These are phyloP conservation scores for Muscicapa comitata DNA, from an alignment of 2,797 vertebrate species.

Conservation along the genomic window DNA sequence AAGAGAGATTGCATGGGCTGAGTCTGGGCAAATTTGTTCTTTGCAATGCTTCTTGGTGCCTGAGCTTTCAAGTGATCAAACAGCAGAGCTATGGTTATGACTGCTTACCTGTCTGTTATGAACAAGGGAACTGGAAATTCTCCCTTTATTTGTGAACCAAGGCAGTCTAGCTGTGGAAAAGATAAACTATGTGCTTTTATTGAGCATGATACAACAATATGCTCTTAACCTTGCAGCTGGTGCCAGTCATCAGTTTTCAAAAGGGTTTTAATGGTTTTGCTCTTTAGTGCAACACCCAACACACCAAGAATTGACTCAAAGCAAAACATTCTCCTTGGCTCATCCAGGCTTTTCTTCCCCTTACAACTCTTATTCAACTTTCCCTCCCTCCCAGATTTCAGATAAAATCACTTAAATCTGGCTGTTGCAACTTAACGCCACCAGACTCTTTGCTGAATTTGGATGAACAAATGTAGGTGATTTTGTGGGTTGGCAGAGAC, in stretches of 20 bases:
- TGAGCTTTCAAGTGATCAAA: neutral
- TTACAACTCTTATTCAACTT: neutral
- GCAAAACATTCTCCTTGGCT: neutral
- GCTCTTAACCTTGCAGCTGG: neutral
- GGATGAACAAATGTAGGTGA: neutral
- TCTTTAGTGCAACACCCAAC: neutral
- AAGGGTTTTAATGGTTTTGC: neutral
- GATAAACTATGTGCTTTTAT: neutral
- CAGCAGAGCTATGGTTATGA: neutral
- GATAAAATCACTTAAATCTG: neutral
- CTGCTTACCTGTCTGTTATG: neutral
- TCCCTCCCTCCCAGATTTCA: neutral
- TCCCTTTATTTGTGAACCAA: neutral
- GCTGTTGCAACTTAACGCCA: fast-evolving
- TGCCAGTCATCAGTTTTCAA: neutral
- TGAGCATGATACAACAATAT: neutral
- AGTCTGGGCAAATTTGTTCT: neutral
- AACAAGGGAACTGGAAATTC: neutral
- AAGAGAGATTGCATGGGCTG: neutral
- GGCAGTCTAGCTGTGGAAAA: neutral
- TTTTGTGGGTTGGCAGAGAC: neutral
- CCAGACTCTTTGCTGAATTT: neutral
- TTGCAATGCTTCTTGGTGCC: neutral
- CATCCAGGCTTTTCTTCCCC: neutral
- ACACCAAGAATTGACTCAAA: neutral